phyloP scores from a whole-genome alignment of 2,888 invertebrate species.

The Teinopalpus imperialis region DNA sequence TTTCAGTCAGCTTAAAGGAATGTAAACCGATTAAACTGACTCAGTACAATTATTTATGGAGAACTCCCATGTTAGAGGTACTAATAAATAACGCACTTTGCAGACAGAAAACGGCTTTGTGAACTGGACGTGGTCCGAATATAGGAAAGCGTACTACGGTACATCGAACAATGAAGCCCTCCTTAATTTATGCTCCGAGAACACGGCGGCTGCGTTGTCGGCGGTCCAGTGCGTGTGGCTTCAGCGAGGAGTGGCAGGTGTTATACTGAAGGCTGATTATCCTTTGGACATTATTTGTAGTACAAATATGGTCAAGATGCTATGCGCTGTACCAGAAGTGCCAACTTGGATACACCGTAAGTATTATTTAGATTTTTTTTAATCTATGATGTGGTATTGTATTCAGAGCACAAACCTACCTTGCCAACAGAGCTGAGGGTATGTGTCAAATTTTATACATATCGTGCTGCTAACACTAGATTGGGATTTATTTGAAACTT shows the following conservation, averaged over 20 bases:
- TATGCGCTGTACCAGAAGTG: conserved; percentile 52
- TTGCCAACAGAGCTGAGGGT: no score
- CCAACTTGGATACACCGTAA: conserved; percentile 59
- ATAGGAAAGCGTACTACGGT: conserved; percentile 51
- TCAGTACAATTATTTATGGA: no score
- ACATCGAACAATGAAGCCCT: conserved; percentile 48
- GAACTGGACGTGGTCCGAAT: conserved; percentile 55
- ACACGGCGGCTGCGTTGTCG: conserved; percentile 47
- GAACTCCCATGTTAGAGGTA: no score
- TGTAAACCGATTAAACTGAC: no score
- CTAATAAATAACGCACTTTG: conserved; percentile 17
- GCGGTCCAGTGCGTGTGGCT: conserved; percentile 62
- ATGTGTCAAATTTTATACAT: no score
- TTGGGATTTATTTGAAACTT: no score
- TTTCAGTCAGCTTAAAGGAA: no score
- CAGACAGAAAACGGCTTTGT: conserved; percentile 40
- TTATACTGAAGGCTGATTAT: conserved; percentile 60
- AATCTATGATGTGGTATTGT: no score
- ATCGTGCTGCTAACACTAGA: no score
- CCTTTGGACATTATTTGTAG: conserved; percentile 46
- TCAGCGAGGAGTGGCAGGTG: conserved; percentile 55
- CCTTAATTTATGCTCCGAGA: conserved; percentile 62
- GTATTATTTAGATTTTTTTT: no score
- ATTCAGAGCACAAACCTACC: no score
- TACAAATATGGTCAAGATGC: conserved; percentile 54